These are phyloP conservation scores for Denticeps clupeoides DNA, from an alignment of 2,797 vertebrate genomes.

Conservation along the genomic window DNA sequence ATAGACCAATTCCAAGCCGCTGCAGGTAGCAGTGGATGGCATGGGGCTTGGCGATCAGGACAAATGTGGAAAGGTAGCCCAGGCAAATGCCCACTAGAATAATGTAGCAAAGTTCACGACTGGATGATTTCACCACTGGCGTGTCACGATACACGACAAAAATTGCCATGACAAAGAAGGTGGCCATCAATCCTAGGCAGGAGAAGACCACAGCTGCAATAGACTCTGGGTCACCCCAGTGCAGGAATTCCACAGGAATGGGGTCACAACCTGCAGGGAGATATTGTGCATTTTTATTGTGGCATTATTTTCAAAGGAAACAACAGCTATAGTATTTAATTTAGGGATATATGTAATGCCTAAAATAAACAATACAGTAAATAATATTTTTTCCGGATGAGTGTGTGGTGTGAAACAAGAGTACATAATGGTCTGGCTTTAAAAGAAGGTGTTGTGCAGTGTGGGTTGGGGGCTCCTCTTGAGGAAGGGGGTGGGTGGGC, in stretches of 20 bases:
- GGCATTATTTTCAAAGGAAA: too few relatives aligned
- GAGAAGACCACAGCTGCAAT: conserved; percentile 93
- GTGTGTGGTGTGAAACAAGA: too few relatives aligned
- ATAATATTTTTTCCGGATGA: too few relatives aligned
- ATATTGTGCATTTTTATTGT: too few relatives aligned
- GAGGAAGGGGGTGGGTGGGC: too few relatives aligned
- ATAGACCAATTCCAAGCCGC: conserved; percentile 86
- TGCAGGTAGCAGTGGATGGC: conserved; percentile 91
- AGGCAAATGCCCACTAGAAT: conserved; percentile 91
- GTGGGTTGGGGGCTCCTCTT: too few relatives aligned
- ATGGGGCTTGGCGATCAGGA: conserved; percentile 85
- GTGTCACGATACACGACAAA: conserved; percentile 93
- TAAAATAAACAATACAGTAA: too few relatives aligned
- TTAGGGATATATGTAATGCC: too few relatives aligned
- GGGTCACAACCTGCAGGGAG: conserved; percentile 71
- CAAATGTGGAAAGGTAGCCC: conserved; percentile 94
- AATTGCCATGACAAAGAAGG: conserved; percentile 83
- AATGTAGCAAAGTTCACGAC: conserved; percentile 93
- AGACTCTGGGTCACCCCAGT: conserved; percentile 93
- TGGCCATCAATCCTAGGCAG: conserved; percentile 86
- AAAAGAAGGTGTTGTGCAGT: too few relatives aligned
- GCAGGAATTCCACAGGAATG: conserved; percentile 87
- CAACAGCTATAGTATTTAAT: too few relatives aligned
- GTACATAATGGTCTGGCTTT: too few relatives aligned
- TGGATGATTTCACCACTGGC: conserved; percentile 95